Evolutionary conservation across 2,113 vertebrate species (phyloP).

Genomic region (Polyodon spathula): DNA sequence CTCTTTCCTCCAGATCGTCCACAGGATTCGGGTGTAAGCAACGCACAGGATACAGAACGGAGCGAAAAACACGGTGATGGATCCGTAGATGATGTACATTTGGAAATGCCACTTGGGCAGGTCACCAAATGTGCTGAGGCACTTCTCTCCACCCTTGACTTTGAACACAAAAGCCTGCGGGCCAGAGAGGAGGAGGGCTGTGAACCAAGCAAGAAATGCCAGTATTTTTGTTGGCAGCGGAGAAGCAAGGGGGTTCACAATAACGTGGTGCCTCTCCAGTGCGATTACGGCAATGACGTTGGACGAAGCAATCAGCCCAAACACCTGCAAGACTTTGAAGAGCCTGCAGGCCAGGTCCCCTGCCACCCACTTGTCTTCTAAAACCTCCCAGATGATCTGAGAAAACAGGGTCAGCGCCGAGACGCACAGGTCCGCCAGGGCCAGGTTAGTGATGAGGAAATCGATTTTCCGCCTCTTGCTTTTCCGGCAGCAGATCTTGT

Average conservation of each 20-base stretch:
- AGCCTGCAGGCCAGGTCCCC: slow-evolving; percentile 38
- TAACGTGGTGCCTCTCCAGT: slow-evolving; percentile 38
- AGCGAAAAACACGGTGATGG: slow-evolving; percentile 33
- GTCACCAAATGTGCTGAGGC: slow-evolving; percentile 31
- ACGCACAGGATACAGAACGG: slow-evolving; percentile 31
- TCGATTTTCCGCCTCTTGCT: slow-evolving; percentile 41
- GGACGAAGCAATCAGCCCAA: slow-evolving; percentile 41
- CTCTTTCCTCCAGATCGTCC: slow-evolving; percentile 10
- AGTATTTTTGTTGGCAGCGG: slow-evolving; percentile 31
- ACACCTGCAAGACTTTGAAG: slow-evolving; percentile 38
- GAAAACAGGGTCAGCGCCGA: slow-evolving; percentile 32
- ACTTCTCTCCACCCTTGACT: slow-evolving; percentile 16
- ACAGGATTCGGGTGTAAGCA: slow-evolving; percentile 18
- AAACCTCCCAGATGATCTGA: slow-evolving; percentile 34
- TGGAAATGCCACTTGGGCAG: slow-evolving; percentile 43
- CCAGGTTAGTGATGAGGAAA: slow-evolving; percentile 48
- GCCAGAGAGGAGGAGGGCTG: slow-evolving; percentile 45
- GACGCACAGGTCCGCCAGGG: slow-evolving; percentile 47
- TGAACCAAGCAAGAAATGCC: slow-evolving; percentile 39
- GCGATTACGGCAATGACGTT: slow-evolving; percentile 45
- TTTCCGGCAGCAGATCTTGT: slow-evolving; percentile 30
- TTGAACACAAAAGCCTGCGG: slow-evolving; percentile 38
- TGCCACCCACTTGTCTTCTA: slow-evolving; percentile 17
- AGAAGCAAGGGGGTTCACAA: slow-evolving; percentile 22
- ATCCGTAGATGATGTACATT: slow-evolving; percentile 35